Base-by-base conservation (phyloP, 2,888 invertebrate species). In the Dicycla oo region DNA sequence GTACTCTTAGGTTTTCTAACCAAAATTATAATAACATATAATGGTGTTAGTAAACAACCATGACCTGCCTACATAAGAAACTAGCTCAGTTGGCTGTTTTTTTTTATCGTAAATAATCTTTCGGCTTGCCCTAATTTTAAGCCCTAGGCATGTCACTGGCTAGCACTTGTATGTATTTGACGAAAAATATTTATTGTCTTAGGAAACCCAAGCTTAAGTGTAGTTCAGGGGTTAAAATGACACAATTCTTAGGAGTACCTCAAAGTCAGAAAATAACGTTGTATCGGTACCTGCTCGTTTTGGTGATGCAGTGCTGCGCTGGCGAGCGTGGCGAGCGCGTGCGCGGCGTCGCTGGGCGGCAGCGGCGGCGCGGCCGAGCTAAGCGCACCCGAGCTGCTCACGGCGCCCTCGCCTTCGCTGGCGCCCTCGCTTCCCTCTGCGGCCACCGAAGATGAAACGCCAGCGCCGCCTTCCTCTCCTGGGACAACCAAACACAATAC, bases 311-410 rank as follows among this genome's bases (percentile, higher is more conserved):
- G 95, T 47, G 98, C 98, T 58, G 98, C 98, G 80, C 97, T 97
- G 66, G 98, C 98, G 53, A 98, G 95, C 4, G 98, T 98, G 57
- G 97, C 97, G 67, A 98, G 95, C 40, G 97, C 97, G 88, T 97
- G 97, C 83, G 97, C 97, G 57, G 97, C 97, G 89, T 96, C 96
- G 2, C 96, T 89, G 69, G 96, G 94, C 71, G 95, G 95, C 75
- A 96, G 93, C 58, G 95, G 91, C 76, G 94, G 91, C 47, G 91
- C 91, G 20, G 18, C 95, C 95, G 66, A 87, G 94, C 38, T 97
- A 97, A 20, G 47, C 47, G 49, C 91, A 83, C 82, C 92, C 64
- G 93, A 91, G 79, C 93, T 93, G 86, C 92, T 91, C 54, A 93
- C 93, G 4, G 92, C 92, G 60, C 91, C 90, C 80, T 92, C 92